Conservation (phyloP, 2,797 vertebrate genomes). For the Onychomys leucogaster region DNA sequence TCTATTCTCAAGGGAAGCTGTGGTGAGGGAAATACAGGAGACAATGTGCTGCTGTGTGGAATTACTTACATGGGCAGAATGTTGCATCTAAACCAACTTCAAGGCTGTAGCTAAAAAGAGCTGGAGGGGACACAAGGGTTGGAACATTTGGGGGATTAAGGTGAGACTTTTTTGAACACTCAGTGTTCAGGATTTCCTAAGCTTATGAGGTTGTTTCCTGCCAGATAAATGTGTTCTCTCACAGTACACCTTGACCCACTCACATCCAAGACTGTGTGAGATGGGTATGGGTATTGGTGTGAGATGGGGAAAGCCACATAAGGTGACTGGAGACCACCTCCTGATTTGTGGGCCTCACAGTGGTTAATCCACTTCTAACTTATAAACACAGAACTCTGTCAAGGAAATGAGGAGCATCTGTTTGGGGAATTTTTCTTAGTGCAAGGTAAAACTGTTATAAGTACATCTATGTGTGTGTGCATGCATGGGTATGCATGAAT, state of each 20-base stretch:
- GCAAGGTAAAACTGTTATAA: background rate
- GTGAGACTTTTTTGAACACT: background rate
- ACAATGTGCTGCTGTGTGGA: background rate
- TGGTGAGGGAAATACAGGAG: background rate
- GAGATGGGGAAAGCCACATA: rapidly evolving
- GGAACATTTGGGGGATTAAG: background rate
- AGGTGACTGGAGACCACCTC: too few relatives aligned
- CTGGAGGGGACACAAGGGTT: background rate
- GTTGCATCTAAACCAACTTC: background rate
- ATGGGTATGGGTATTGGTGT: too few relatives aligned
- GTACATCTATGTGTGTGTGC: background rate
- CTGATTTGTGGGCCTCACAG: background rate
- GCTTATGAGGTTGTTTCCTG: background rate
- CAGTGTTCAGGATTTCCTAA: background rate
- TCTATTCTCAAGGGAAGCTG: background rate
- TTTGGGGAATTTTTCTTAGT: background rate
- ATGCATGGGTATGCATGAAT: rapidly evolving
- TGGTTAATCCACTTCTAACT: background rate
- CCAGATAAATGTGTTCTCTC: background rate
- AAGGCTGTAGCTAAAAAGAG: background rate
- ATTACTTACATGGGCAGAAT: background rate
- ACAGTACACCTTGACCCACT: rapidly evolving
- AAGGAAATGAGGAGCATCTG: background rate
- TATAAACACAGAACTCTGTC: background rate
- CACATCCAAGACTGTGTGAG: background rate